These are phyloP conservation scores for Halcyon senegalensis DNA, from an alignment of 2,113 vertebrate species.

Conservation along the genomic window DNA sequence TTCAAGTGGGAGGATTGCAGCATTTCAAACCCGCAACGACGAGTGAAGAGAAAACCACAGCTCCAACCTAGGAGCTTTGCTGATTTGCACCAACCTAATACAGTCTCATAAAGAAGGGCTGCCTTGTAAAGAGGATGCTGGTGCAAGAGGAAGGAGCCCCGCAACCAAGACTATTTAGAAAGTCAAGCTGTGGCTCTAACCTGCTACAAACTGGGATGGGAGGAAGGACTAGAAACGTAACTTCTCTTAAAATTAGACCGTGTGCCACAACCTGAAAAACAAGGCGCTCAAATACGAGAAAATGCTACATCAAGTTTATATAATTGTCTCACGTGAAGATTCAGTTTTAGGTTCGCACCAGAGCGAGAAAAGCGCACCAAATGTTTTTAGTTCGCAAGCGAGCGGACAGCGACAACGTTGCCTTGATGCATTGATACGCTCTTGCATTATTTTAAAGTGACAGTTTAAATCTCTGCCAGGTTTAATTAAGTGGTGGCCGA, in stretches of 20 bases:
- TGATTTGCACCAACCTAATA: neutral
- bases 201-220: neutral
- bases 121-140: neutral
- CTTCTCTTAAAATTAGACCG: neutral
- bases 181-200: neutral
- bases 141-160: neutral
- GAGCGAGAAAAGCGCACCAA: neutral
- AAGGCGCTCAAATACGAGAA: neutral
- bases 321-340: neutral
- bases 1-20: neutral
- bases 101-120: fast-evolving
- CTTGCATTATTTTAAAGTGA: neutral
- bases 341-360: fast-evolving
- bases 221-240: neutral
- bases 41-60: neutral
- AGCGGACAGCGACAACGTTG: fast-evolving
- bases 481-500: neutral
- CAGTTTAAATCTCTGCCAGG: neutral
- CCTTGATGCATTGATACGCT: too few species aligned
- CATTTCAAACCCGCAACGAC: fast-evolving
- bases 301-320: too few species aligned
- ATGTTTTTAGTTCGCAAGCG: neutral
- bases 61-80: neutral
- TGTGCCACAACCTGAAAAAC: neutral
- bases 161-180: neutral